Conservation (phyloP, 1,140 invertebrate genomes). For the Drosophila quadrilineata region DNA sequence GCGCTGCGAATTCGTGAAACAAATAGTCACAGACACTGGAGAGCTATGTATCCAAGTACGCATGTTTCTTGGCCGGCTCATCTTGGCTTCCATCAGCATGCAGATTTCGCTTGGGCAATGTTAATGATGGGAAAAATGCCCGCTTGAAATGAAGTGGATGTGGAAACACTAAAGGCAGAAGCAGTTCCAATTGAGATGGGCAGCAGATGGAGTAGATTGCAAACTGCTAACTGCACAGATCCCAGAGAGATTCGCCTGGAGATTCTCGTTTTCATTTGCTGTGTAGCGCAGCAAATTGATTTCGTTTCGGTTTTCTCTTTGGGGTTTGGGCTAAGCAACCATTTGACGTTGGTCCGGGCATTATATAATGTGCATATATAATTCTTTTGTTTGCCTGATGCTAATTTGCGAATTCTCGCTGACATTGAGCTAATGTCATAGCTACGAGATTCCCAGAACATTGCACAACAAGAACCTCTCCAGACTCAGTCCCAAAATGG, state of each 20-base stretch:
- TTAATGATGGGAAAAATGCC: conserved; percentile 70
- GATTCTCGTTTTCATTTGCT: conserved; percentile 62
- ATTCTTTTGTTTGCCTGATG: conserved; percentile 71
- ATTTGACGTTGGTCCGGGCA: no score
- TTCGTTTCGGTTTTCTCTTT: conserved; percentile 35
- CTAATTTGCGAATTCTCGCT: conserved; percentile 65
- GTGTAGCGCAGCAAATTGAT: conserved; percentile 63
- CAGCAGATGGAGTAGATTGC: not conserved
- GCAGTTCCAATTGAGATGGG: no score
- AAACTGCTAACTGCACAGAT: no score
- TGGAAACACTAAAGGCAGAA: no score
- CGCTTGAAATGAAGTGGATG: not conserved
- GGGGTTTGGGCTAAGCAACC: not conserved
- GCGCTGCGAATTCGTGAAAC: conserved; percentile 73
- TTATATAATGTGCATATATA: conserved; percentile 69
- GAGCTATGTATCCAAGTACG: conserved; percentile 46
- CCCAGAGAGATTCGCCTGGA: no score
- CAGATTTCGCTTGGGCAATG: conserved; percentile 58
- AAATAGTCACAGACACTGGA: conserved; percentile 61
- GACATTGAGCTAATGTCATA: conserved; percentile 69
- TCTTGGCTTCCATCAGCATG: conserved; percentile 64
- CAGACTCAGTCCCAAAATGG: not conserved
- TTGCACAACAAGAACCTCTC: not conserved
- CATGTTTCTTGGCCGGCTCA: conserved; percentile 62
- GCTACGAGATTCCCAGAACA: conserved; percentile 8